Conservation (phyloP, 2,797 vertebrate genomes). For the Channa striata region DNA sequence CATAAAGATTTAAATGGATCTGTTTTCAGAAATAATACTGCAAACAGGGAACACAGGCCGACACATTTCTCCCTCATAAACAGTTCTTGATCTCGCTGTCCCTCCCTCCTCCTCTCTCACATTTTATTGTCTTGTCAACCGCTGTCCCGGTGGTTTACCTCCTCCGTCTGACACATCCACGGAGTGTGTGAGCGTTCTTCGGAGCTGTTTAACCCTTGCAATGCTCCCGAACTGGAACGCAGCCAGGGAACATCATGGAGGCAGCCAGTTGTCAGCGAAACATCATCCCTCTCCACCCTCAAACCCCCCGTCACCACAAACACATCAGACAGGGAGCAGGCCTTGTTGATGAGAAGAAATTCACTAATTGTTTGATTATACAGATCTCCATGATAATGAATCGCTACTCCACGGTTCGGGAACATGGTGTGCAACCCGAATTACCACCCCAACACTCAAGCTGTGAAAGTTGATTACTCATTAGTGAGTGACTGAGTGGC, state of each 20-base stretch:
- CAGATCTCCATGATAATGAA: slow-evolving; percentile 99
- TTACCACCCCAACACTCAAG: slow-evolving; percentile 98
- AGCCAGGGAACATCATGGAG: slow-evolving; percentile 74
- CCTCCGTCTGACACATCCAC: slow-evolving; percentile 70
- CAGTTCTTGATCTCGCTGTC: slow-evolving; percentile 28
- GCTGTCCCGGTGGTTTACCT: slow-evolving; percentile 67
- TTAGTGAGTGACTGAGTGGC: slow-evolving; percentile 98
- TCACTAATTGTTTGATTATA: slow-evolving; percentile 99
- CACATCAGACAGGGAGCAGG: slow-evolving; percentile 87
- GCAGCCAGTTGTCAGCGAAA: slow-evolving; percentile 67
- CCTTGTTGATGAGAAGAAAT: slow-evolving; percentile 94
- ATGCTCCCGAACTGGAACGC: slow-evolving; percentile 69
- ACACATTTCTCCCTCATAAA: slow-evolving; percentile 57
- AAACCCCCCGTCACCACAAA: slow-evolving; percentile 62
- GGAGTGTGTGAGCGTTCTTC: slow-evolving; percentile 70
- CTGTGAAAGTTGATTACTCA: slow-evolving; percentile 99
- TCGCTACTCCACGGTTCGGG: slow-evolving; percentile 96
- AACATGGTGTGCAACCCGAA: slow-evolving; percentile 97
- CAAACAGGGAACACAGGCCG: slow-evolving; percentile 46
- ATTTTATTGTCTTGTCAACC: slow-evolving; percentile 69
- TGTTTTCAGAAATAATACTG: slow-evolving; percentile 44
- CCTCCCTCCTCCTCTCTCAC: slow-evolving; percentile 19
- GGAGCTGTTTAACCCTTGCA: slow-evolving; percentile 74
- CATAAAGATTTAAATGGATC: slow-evolving; percentile 59
- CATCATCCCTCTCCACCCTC: slow-evolving; percentile 45